These are phyloP conservation scores for Tenodera sinensis DNA, from an alignment of 2,888 invertebrate genomes.

Conservation along the genomic window DNA sequence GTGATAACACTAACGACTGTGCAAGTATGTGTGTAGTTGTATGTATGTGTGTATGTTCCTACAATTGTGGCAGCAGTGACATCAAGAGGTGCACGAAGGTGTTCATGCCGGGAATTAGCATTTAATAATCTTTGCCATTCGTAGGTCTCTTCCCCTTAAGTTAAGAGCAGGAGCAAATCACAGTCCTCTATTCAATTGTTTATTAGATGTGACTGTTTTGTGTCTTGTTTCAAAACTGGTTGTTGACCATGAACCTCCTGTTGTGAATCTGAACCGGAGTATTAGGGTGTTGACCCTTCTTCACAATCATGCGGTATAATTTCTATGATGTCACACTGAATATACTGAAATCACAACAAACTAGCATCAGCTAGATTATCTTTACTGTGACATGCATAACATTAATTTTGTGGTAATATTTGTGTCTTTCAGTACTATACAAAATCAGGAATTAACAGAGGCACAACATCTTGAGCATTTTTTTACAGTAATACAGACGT, in stretches of 20 bases:
- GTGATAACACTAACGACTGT: background rate
- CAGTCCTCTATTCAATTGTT: background rate
- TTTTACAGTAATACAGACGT: background rate
- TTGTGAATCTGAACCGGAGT: background rate
- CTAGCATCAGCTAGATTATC: background rate
- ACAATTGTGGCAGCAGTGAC: background rate
- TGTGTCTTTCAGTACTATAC: background rate
- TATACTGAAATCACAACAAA: background rate
- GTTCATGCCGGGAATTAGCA: background rate
- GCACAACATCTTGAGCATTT: background rate
- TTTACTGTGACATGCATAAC: background rate
- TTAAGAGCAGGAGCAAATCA: background rate
- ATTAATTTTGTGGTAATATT: background rate
- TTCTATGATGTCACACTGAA: background rate
- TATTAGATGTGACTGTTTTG: background rate
- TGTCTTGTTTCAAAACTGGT: background rate
- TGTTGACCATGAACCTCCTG: background rate
- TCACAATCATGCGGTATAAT: background rate
- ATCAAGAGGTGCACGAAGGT: background rate
- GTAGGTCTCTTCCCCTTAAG: background rate
- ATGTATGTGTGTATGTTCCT: background rate
- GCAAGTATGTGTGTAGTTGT: background rate
- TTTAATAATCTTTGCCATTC: background rate
- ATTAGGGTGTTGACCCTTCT: background rate
- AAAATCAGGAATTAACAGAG: background rate